Conservation (phyloP, 2,888 invertebrate genomes). For the Caenorhabditis becei region DNA sequence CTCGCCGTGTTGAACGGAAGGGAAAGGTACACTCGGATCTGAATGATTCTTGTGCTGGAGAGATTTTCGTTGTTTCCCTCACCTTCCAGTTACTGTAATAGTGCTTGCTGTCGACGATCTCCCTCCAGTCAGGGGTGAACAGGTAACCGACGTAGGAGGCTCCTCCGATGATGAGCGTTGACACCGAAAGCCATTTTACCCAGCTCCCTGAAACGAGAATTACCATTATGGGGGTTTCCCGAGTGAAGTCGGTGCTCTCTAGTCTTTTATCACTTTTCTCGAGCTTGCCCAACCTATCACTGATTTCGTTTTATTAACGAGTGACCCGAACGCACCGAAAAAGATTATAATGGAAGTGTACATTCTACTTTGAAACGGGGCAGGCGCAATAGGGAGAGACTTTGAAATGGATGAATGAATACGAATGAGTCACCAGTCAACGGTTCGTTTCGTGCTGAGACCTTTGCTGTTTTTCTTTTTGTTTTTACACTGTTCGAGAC, state of each 20-base stretch:
- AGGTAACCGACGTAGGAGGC: constrained; percentile 71
- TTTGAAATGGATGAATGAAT: constrained; percentile 2
- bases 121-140: constrained; percentile 76
- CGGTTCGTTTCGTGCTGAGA: neutral
- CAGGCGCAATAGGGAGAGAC: neutral
- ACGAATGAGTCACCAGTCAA: constrained; percentile 1
- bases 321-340: constrained; percentile 4
- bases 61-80: constrained; percentile 8
- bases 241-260: neutral
- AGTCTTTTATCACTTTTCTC: constrained; percentile 1
- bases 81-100: constrained; percentile 81
- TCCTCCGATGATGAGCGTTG: constrained; percentile 67
- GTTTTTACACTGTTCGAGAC: neutral
- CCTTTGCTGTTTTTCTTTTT: neutral
- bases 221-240: neutral
- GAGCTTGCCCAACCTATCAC: neutral
- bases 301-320: neutral
- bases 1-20: constrained; percentile 75
- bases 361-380: constrained; percentile 4
- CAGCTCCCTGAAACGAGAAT: constrained; percentile 63
- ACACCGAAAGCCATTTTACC: constrained; percentile 68
- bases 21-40: constrained; percentile 80
- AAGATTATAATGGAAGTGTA: neutral
- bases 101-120: constrained; percentile 76
- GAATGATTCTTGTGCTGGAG: constrained; percentile 19